These are phyloP conservation scores for Tyrannus savana DNA, from an alignment of 2,113 vertebrate species.

Conservation along the genomic window DNA sequence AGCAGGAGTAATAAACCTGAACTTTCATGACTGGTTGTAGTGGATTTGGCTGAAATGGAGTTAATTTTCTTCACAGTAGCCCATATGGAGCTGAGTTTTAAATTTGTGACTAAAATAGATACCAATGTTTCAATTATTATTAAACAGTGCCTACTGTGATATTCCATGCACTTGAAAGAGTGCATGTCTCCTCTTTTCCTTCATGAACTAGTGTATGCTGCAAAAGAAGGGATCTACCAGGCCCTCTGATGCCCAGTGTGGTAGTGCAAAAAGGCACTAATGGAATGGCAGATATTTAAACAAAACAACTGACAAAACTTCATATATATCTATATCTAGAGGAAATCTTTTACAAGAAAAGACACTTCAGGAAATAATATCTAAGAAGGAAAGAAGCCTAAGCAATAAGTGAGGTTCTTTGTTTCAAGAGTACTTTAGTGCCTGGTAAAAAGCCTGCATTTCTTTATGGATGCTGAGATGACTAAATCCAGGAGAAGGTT, in stretches of 20 bases:
- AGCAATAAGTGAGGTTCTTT: background rate
- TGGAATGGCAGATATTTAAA: background rate
- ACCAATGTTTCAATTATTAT: background rate
- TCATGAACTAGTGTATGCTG: background rate
- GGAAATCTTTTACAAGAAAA: background rate
- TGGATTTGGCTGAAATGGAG: background rate
- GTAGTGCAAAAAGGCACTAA: background rate
- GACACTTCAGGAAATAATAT: background rate
- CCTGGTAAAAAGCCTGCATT: background rate
- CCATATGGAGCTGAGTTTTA: background rate
- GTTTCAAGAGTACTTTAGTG: background rate
- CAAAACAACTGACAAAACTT: background rate
- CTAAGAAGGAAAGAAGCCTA: background rate
- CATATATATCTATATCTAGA: rapidly evolving
- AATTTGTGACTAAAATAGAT: background rate
- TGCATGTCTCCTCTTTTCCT: background rate
- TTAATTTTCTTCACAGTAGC: background rate
- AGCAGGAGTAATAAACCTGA: background rate
- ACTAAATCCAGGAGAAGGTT: background rate
- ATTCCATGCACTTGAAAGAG: background rate
- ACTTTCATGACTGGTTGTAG: background rate
- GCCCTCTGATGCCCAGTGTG: background rate
- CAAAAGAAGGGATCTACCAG: background rate
- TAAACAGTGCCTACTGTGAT: background rate
- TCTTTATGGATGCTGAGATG: background rate